Base-by-base conservation (phyloP, 2,888 invertebrate species). In the Orchesellides sinensis region DNA sequence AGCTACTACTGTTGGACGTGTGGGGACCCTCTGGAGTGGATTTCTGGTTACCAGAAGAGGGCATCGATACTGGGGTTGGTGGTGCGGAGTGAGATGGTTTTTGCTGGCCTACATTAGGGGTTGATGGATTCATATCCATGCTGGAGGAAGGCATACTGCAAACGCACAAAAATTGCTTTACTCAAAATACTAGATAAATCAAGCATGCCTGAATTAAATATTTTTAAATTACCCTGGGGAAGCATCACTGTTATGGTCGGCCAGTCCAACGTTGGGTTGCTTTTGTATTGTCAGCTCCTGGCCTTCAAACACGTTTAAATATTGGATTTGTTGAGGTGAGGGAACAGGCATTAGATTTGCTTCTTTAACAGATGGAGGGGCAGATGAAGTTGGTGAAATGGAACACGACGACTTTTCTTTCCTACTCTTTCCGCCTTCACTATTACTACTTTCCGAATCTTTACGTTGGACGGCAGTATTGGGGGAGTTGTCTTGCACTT, bases 231-330 rank as follows among this genome's bases (percentile, higher is more conserved):
- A 88, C 88, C 84, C 85, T 8, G 88, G 88, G 49, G 88, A 88
- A 80, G 81, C 84, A 66, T 88, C 87, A 70, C 83, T 87, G 49
- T 85, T 85, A 69, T 86, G 87, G 54, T 88, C 88, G 27, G 86
- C 83, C 35, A 88, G 81, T 59, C 88, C 88, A 52, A 88, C 87
- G 90, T 98, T 98, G 65, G 97, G 96, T 91, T 98, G 97, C 90
- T 97, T 97, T 90, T 97, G 97, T 91, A 98, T 98, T 88, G 97
- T 97, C 89, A 98, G 92, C 91, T 98, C 98, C 92, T 98, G 97
- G 85, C 97, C 97, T 92, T 98, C 97, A 90, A 98, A 97, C 89
- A 96, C 95, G 92, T 96, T 97, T 89, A 97, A 93, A 92, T 97
- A 98, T 88, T 96, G 96, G 90, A 98, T 97, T 92, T 97, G 97